Percentiles rank a stretch among this genome's conserved stretches.
Evolutionary conservation across 2,888 invertebrate species (phyloP).

Genomic region (Xylota segnis): DNA sequence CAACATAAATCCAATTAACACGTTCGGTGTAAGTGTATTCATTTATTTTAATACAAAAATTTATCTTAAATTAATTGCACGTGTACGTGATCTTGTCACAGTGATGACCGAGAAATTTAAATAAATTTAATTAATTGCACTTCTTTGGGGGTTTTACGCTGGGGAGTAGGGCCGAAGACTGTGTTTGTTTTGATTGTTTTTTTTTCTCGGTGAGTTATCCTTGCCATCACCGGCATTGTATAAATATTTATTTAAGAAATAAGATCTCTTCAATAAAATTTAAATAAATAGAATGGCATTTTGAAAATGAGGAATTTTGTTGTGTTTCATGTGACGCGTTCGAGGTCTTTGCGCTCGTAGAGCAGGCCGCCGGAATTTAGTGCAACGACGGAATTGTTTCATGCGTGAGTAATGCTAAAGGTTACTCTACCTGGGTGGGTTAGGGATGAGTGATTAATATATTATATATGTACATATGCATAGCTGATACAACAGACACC

Average conservation of each 20-base stretch:
- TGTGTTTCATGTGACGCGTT: slow-evolving; percentile 11
- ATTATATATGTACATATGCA: not conserved
- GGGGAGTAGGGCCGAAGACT: slow-evolving; percentile 21
- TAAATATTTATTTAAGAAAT: slow-evolving; percentile 59
- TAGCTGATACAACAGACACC: not conserved
- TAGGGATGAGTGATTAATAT: slow-evolving; percentile 3
- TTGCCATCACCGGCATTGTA: slow-evolving; percentile 29
- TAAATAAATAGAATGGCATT: slow-evolving; percentile 65
- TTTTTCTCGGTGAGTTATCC: slow-evolving; percentile 39
- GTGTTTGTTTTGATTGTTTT: slow-evolving; percentile 15
- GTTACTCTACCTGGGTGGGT: slow-evolving; percentile 5
- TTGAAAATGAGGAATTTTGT: slow-evolving; percentile 45
- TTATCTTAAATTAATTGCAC: slow-evolving; percentile 51
- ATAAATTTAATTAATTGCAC: slow-evolving; percentile 56
- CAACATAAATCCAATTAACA: slow-evolving; percentile 1
- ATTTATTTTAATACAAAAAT: slow-evolving; percentile 39
- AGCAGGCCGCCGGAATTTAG: slow-evolving; percentile 11
- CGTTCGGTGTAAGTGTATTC: slow-evolving; percentile 4
- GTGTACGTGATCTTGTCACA: slow-evolving; percentile 60
- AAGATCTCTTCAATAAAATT: slow-evolving; percentile 49
- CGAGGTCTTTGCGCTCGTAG: slow-evolving; percentile 40
- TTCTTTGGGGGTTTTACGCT: slow-evolving; percentile 36
- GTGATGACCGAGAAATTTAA: slow-evolving; percentile 39
- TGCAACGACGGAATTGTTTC: slow-evolving; percentile 30
- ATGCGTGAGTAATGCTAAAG: slow-evolving; percentile 48